phyloP scores from a whole-genome alignment of 2,113 vertebrate species.

The Syrrhaptes paradoxus region DNA sequence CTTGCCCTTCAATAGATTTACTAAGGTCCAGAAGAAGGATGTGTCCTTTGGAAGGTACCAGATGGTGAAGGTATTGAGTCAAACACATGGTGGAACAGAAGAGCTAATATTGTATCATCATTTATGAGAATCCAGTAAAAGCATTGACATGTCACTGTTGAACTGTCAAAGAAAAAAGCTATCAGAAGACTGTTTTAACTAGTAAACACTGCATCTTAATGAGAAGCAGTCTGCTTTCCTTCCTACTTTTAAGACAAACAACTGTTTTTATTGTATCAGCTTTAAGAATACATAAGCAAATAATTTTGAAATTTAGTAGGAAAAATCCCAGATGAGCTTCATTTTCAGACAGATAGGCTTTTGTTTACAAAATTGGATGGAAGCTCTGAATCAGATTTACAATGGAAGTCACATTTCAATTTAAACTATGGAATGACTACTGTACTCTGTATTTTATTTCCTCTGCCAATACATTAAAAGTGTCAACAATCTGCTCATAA shows the following conservation, averaged over 20 bases:
- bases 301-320: background rate
- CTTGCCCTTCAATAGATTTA: background rate
- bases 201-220: background rate
- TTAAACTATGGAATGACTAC: background rate
- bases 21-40: background rate
- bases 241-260: background rate
- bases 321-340: background rate
- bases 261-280: background rate
- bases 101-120: background rate
- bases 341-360: background rate
- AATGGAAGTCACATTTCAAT: background rate
- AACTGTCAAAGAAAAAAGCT: background rate
- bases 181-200: background rate
- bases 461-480: conserved; percentile 51
- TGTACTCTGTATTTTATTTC: conserved; percentile 26
- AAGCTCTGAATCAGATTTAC: background rate
- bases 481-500: conserved; percentile 41
- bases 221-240: background rate
- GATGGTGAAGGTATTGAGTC: background rate
- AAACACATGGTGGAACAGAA: background rate
- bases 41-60: background rate
- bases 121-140: background rate
- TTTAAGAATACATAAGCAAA: background rate
- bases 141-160: background rate
- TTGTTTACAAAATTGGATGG: background rate